A percentile compares a stretch with the other conserved stretches of the same genome.
These are phyloP conservation scores for Leptodactylus fallax DNA, from an alignment of 2,797 vertebrate genomes.

Conservation along the genomic window DNA sequence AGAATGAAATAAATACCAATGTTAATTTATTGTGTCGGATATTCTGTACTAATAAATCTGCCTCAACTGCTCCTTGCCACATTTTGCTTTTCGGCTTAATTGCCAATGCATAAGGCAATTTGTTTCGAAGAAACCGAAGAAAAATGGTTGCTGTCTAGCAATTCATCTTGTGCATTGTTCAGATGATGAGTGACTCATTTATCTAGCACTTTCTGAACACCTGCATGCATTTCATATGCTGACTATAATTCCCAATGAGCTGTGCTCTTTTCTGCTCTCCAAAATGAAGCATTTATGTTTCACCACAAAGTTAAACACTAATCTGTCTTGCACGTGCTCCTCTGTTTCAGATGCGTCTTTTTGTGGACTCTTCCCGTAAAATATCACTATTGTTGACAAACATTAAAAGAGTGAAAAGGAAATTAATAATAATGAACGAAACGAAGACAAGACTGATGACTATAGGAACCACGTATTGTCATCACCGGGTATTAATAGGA, in stretches of 20 bases:
- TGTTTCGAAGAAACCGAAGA: conserved; percentile 35
- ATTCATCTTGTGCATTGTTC: conserved; percentile 55
- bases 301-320: conserved; percentile 55
- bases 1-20: conserved; percentile 41
- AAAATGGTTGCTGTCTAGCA: conserved; percentile 24
- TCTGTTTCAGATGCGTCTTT: background rate
- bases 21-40: conserved; percentile 51
- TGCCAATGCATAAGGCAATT: conserved; percentile 42
- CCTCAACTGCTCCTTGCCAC: conserved; percentile 68
- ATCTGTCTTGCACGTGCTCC: conserved; percentile 40
- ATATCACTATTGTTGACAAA: too few species aligned
- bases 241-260: conserved; percentile 59
- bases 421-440: background rate
- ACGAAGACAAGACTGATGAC: background rate
- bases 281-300: conserved; percentile 61
- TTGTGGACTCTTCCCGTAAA: background rate
- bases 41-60: conserved; percentile 49
- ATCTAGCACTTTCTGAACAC: conserved; percentile 51
- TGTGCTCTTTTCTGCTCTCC: conserved; percentile 32
- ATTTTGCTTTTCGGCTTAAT: conserved; percentile 65
- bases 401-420: background rate
- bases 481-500: background rate
- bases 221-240: conserved; percentile 42
- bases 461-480: background rate
- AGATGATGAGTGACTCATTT: conserved; percentile 56